A percentile compares a stretch with the other conserved stretches of the same genome.
These are phyloP conservation scores for Lontra canadensis DNA, from an alignment of 2,113 vertebrate species.

Conservation along the genomic window DNA sequence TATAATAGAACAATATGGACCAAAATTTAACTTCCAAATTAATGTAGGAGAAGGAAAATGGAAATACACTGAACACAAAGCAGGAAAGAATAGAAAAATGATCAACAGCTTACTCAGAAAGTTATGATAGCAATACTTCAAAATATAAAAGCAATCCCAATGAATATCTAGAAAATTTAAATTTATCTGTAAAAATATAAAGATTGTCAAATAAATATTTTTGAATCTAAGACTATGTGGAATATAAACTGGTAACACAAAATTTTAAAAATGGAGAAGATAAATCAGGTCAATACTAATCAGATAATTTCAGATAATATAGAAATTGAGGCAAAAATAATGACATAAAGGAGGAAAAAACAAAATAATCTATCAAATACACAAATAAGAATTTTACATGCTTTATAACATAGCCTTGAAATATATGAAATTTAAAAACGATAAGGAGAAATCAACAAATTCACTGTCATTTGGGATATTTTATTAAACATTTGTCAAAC, in stretches of 20 bases:
- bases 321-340: not conserved
- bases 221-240: not conserved
- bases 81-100: not conserved
- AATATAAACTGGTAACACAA: not conserved
- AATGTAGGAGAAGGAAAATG: not conserved
- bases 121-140: not conserved
- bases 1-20: not conserved
- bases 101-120: not conserved
- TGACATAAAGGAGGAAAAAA: not conserved
- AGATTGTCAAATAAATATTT: not conserved
- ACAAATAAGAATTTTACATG: not conserved
- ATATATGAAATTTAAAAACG: not conserved
- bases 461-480: not conserved
- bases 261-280: not conserved
- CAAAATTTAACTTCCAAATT: not conserved
- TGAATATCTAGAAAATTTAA: not conserved
- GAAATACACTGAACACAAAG: not conserved
- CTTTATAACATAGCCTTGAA: not conserved
- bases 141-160: not conserved
- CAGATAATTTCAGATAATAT: not conserved
- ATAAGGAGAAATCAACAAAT: not conserved
- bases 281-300: not conserved
- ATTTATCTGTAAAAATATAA: not conserved
- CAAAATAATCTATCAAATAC: not conserved
- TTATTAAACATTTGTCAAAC: not conserved